Conservation (phyloP, 2,113 vertebrate species). For the Athene noctua region DNA sequence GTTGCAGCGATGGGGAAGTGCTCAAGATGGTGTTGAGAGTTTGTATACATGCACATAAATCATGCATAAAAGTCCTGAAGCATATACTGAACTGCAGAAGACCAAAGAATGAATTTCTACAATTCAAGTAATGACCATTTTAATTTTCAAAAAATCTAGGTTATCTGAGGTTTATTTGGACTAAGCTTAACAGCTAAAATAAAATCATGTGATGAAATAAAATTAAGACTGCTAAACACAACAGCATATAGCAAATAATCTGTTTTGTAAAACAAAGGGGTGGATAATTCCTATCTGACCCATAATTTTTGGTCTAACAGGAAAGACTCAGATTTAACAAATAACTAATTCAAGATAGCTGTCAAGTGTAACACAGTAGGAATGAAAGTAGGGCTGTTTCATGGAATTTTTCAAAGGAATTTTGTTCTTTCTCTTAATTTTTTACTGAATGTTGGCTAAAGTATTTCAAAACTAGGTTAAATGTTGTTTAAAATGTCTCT, state of each 20-base stretch:
- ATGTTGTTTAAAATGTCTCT: background rate
- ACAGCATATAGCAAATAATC: background rate
- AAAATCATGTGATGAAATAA: background rate
- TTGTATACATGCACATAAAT: background rate
- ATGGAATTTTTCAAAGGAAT: background rate
- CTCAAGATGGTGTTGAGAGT: background rate
- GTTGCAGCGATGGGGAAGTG: background rate
- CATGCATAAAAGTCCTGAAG: background rate
- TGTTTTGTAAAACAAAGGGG: background rate
- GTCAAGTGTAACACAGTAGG: background rate
- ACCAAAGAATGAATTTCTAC: background rate
- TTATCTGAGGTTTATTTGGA: background rate
- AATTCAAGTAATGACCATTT: background rate
- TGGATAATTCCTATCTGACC: background rate
- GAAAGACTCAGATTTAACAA: background rate
- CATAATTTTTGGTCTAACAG: background rate
- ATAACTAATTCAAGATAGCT: background rate
- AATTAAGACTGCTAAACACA: background rate
- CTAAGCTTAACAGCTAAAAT: background rate
- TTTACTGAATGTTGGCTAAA: background rate
- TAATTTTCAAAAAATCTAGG: background rate
- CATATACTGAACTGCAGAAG: background rate
- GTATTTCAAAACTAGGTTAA: background rate
- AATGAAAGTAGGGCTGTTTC: background rate
- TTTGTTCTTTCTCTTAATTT: background rate